Percentiles rank a stretch among this genome's conserved stretches.
phyloP scores from a whole-genome alignment of 1,140 invertebrate genomes.

The Drosophila azteca region DNA sequence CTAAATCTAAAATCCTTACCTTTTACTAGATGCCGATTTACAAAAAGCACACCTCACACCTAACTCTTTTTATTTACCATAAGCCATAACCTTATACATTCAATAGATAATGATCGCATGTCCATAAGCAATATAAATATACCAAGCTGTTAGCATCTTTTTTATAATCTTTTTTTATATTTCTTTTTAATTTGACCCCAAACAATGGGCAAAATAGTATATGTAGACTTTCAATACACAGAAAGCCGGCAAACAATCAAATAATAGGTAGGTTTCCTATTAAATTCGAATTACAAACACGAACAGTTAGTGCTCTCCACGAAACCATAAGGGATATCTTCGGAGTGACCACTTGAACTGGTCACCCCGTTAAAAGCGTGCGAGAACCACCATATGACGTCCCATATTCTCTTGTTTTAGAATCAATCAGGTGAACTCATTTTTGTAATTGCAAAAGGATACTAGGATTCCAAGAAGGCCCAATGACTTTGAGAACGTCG shows the following conservation, averaged over 20 bases:
- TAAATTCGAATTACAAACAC: slow-evolving; percentile 71
- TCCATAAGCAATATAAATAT: slow-evolving; percentile 27
- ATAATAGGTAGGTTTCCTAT: slow-evolving; percentile 58
- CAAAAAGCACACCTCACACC: neutral
- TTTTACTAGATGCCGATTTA: no score
- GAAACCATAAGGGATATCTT: slow-evolving; percentile 29
- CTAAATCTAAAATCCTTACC: no score
- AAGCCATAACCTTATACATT: neutral
- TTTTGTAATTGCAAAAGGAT: slow-evolving; percentile 53
- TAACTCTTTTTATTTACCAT: neutral
- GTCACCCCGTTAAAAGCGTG: slow-evolving; percentile 28
- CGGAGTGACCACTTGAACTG: slow-evolving; percentile 55
- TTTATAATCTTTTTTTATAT: slow-evolving; percentile 20
- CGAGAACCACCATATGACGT: slow-evolving; percentile 57
- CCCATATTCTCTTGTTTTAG: slow-evolving; percentile 51
- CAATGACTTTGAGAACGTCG: neutral
- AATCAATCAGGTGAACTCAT: slow-evolving; percentile 64
- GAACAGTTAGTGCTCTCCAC: slow-evolving; percentile 55
- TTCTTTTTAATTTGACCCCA: slow-evolving; percentile 41
- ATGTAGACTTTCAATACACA: slow-evolving; percentile 29
- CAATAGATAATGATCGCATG: slow-evolving; percentile 48
- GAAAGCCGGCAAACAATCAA: slow-evolving; percentile 49
- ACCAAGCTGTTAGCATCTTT: slow-evolving; percentile 11
- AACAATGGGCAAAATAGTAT: slow-evolving; percentile 28
- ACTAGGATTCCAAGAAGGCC: neutral